Evolutionary conservation across 2,797 vertebrate genomes (phyloP).

Genomic region (Delichon dasypus): DNA sequence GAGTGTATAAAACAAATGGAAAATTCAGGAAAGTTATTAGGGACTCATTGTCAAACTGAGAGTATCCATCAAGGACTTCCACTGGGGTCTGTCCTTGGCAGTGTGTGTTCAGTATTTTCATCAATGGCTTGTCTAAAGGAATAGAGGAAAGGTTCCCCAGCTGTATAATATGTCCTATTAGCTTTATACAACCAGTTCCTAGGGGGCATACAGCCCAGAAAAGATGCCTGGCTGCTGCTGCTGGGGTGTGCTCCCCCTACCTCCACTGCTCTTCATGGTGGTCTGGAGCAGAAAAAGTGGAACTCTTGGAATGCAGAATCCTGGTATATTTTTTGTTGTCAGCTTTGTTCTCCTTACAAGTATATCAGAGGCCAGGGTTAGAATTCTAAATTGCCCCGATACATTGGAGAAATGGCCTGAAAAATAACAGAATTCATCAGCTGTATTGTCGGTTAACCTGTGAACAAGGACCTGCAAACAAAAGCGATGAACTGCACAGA

Average conservation of each 20-base stretch:
- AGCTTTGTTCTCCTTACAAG: too few species aligned
- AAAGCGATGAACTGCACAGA: neutral
- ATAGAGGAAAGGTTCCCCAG: neutral
- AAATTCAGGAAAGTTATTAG: neutral
- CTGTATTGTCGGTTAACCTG: neutral
- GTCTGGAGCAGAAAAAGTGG: neutral
- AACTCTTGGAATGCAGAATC: neutral
- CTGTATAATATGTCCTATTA: neutral
- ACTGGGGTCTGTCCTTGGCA: neutral
- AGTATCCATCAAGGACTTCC: neutral
- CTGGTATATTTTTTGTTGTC: neutral
- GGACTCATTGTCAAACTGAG: neutral
- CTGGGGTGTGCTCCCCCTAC: neutral
- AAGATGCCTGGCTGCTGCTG: neutral
- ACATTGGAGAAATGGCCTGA: neutral
- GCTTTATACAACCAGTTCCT: neutral
- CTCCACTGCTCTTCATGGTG: neutral
- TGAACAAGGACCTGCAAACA: neutral
- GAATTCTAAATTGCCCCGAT: neutral
- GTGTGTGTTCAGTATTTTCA: neutral
- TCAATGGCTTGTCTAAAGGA: neutral
- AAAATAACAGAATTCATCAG: neutral
- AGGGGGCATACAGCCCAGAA: neutral
- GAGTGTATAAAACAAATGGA: neutral
- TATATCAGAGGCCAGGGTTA: neutral